Conservation (phyloP, 1,140 invertebrate genomes). For the Drosophila nikananu region DNA sequence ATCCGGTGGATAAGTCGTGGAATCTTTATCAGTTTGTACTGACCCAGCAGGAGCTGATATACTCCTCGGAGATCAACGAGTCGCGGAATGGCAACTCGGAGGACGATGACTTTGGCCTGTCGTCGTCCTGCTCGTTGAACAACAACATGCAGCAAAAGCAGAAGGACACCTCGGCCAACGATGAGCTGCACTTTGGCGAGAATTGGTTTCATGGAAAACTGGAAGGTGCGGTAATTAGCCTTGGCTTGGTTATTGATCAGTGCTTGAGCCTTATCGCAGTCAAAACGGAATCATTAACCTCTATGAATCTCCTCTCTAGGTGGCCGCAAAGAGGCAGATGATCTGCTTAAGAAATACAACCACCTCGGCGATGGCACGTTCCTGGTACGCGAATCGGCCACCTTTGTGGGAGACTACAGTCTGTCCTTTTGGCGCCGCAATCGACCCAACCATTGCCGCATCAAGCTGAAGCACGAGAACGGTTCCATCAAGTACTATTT, state of each 20-base stretch:
- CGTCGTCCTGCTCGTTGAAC: constrained; percentile 51
- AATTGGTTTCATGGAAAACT: constrained; percentile 98
- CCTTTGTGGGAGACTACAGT: constrained; percentile 98
- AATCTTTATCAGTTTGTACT: constrained; percentile 98
- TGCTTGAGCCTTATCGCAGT: neutral
- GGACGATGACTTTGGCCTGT: constrained; percentile 86
- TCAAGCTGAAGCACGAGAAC: constrained; percentile 94
- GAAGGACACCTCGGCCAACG: constrained; percentile 86
- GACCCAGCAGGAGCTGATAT: constrained; percentile 94
- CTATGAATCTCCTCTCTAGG: constrained; percentile 56
- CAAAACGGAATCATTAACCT: neutral
- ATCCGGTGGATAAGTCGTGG: constrained; percentile 95
- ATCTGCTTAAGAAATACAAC: constrained; percentile 90
- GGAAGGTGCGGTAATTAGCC: constrained; percentile 85
- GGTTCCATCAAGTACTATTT: constrained; percentile 96
- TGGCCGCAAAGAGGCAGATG: constrained; percentile 90
- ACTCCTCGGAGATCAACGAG: constrained; percentile 87
- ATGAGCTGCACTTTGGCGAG: constrained; percentile 97
- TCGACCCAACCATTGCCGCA: constrained; percentile 96
- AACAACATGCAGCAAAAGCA: constrained; percentile 75
- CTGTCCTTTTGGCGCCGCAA: constrained; percentile 97
- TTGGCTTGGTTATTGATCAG: neutral
- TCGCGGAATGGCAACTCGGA: constrained; percentile 87
- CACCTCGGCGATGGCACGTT: constrained; percentile 97
- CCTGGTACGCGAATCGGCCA: constrained; percentile 97